Evolutionary conservation across 2,113 vertebrate species (phyloP).

Genomic region (Labeo rohita): DNA sequence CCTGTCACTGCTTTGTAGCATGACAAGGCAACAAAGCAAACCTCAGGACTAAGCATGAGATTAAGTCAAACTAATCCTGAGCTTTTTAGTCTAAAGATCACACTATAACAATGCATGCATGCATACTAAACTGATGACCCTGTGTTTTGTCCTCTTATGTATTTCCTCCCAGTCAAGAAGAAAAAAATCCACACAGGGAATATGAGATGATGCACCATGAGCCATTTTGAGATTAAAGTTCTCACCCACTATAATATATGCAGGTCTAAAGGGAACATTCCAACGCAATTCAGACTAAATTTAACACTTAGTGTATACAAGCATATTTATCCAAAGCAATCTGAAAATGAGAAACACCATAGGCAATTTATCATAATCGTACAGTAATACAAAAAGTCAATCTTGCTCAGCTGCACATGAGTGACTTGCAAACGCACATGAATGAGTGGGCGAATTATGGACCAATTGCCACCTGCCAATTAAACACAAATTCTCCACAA

Average conservation of each 20-base stretch:
- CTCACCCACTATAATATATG: not conserved
- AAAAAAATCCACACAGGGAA: not conserved
- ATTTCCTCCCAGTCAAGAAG: not conserved
- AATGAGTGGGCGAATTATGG: not conserved
- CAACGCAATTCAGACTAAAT: not conserved
- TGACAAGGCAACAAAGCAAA: not conserved
- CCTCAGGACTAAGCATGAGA: not conserved
- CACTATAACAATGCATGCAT: not conserved
- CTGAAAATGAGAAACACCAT: not conserved
- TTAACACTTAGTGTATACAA: not conserved
- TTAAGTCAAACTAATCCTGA: constrained; percentile 16
- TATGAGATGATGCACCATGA: not conserved
- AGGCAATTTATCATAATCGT: not conserved
- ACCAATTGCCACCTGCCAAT: not conserved
- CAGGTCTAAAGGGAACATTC: not conserved
- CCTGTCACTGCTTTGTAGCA: not conserved
- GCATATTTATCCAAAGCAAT: not conserved
- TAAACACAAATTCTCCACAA: constrained; percentile 1
- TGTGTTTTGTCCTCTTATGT: not conserved
- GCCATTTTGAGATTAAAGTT: not conserved
- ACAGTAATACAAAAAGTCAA: not conserved
- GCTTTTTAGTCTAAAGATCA: not conserved
- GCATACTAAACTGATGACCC: not conserved
- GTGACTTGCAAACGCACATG: not conserved
- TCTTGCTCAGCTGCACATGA: not conserved